These are phyloP conservation scores for Catharus ustulatus DNA, from an alignment of 2,797 vertebrate genomes.

Conservation along the genomic window DNA sequence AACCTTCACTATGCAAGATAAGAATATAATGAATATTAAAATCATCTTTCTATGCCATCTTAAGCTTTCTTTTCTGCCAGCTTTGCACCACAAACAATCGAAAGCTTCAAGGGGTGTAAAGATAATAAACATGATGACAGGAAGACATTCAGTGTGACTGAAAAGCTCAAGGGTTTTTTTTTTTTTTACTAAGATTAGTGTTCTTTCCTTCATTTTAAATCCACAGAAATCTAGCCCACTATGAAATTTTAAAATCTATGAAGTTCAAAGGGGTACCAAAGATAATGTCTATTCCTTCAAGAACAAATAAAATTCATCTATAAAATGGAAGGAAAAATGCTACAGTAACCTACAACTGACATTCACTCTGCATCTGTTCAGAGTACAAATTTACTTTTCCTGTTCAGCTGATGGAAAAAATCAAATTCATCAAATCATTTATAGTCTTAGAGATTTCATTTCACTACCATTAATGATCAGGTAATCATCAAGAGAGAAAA, in stretches of 20 bases:
- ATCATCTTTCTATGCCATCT: neutral
- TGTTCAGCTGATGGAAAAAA: neutral
- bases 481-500: neutral
- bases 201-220: slow-evolving; percentile 6
- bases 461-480: neutral
- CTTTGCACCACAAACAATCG: neutral
- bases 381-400: neutral
- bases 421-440: neutral
- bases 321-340: neutral
- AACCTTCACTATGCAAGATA: neutral
- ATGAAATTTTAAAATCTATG: neutral
- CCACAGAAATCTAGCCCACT: neutral
- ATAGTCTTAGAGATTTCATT: neutral
- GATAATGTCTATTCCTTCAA: neutral
- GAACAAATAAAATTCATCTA: neutral
- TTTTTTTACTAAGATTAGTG: neutral
- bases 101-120: neutral
- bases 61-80: neutral
- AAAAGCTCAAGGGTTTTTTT: neutral
- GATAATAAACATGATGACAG: neutral
- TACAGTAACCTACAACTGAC: neutral
- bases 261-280: neutral
- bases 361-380: neutral
- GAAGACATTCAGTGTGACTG: neutral
- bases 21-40: neutral